Conservation (phyloP, 2,888 invertebrate genomes). For the Clunio marinus region DNA sequence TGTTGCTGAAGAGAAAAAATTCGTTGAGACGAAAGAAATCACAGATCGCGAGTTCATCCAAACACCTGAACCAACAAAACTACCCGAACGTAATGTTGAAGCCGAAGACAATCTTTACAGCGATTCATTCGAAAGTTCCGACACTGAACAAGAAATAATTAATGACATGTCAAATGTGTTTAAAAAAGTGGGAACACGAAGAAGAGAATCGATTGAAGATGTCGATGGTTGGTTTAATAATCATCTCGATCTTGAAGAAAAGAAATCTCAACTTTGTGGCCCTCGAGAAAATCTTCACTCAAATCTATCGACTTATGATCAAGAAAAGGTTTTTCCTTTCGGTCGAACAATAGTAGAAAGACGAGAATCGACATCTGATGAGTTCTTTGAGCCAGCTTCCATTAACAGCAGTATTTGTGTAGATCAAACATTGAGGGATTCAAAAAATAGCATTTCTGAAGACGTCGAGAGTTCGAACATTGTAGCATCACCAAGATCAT, state of each 20-base stretch:
- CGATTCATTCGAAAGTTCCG: constrained; percentile 32
- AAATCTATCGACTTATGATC: constrained; percentile 18
- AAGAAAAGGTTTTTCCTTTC: constrained; percentile 39
- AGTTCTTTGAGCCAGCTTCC: constrained; percentile 2
- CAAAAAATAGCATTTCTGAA: background rate
- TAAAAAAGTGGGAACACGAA: background rate
- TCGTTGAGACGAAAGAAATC: background rate
- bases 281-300: background rate
- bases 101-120: constrained; percentile 8
- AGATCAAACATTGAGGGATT: background rate
- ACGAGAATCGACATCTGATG: constrained; percentile 19
- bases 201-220: constrained; percentile 42
- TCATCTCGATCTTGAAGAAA: constrained; percentile 25
- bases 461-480: background rate
- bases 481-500: background rate
- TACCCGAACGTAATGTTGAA: background rate
- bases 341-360: constrained; percentile 25
- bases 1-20: constrained; percentile 14
- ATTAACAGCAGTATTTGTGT: background rate
- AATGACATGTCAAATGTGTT: background rate
- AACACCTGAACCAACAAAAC: background rate
- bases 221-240: constrained; percentile 42
- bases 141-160: background rate
- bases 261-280: background rate
- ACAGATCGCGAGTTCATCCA: background rate